phyloP scores from a whole-genome alignment of 2,888 invertebrate species.

The Ashinkailepas kermadecensis region DNA sequence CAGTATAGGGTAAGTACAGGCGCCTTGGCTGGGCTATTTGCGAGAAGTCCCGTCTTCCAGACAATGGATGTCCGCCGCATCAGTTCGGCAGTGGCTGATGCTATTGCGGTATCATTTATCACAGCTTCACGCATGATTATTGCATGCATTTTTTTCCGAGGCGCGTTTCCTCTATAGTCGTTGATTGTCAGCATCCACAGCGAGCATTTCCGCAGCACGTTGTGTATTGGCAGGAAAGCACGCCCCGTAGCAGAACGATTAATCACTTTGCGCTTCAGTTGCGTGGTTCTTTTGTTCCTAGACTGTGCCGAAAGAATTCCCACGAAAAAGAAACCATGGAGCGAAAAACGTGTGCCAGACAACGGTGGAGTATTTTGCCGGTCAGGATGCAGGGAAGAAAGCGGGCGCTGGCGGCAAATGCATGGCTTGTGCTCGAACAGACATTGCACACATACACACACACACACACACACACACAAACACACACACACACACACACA shows the following conservation, averaged over 20 bases:
- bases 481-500: too few species aligned
- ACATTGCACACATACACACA: too few species aligned
- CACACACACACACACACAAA: too few species aligned
- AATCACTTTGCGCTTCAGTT: constrained; percentile 15
- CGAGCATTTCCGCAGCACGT: neutral
- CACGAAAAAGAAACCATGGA: neutral
- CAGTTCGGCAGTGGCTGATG: too few species aligned
- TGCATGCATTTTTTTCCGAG: neutral
- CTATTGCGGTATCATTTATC: neutral
- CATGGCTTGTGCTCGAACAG: too few species aligned
- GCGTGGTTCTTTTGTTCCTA: constrained; percentile 14
- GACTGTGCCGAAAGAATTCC: neutral
- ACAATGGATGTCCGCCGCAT: too few species aligned
- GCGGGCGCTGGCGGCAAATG: neutral
- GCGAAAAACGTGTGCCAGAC: neutral
- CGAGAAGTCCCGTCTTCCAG: too few species aligned
- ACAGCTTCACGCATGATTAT: neutral
- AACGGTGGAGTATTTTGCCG: neutral
- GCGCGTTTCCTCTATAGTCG: neutral
- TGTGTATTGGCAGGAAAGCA: constrained; percentile 3
- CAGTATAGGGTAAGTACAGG: too few species aligned
- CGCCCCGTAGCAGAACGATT: neutral
- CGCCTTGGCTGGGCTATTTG: too few species aligned
- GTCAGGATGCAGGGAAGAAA: neutral
- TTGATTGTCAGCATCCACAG: neutral